These are phyloP conservation scores for Trimorus sp. DNA, from an alignment of 2,888 invertebrate genomes.

Conservation along the genomic window DNA sequence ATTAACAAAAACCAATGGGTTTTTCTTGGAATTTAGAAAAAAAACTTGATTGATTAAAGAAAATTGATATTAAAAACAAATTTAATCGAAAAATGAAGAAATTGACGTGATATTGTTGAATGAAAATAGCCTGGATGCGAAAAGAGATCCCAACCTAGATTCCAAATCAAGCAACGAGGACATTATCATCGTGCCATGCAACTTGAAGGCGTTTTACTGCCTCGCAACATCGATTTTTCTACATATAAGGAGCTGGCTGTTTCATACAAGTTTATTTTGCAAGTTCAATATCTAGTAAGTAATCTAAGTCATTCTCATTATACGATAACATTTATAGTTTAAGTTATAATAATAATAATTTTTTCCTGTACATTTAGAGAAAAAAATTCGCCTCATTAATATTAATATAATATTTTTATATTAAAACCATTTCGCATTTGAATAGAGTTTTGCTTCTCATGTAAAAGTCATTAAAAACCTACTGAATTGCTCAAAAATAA, in stretches of 20 bases:
- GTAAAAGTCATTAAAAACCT: no score
- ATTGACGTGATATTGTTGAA: conserved; percentile 31
- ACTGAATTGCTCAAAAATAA: no score
- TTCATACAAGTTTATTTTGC: conserved; percentile 41
- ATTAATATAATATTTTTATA: no score
- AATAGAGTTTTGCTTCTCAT: no score
- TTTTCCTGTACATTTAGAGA: no score
- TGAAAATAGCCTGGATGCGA: conserved; percentile 40
- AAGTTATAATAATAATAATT: background rate
- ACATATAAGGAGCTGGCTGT: conserved; percentile 66
- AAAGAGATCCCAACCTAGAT: conserved; percentile 61
- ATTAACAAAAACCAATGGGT: no score
- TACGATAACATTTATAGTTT: background rate
- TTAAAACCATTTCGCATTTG: background rate
- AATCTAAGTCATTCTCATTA: conserved; percentile 18
- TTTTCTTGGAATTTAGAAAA: no score
- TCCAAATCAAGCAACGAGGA: conserved; percentile 50
- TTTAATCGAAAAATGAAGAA: conserved; percentile 7
- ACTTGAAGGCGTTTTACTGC: conserved; percentile 63
- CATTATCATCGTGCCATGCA: conserved; percentile 62
- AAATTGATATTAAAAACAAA: no score
- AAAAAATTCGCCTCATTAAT: no score
- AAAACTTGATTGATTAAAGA: no score
- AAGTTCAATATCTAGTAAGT: conserved; percentile 53
- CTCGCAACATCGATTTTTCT: conserved; percentile 72